Base-by-base conservation (phyloP, 2,113 vertebrate species). In the Myrmophylax atrothorax region DNA sequence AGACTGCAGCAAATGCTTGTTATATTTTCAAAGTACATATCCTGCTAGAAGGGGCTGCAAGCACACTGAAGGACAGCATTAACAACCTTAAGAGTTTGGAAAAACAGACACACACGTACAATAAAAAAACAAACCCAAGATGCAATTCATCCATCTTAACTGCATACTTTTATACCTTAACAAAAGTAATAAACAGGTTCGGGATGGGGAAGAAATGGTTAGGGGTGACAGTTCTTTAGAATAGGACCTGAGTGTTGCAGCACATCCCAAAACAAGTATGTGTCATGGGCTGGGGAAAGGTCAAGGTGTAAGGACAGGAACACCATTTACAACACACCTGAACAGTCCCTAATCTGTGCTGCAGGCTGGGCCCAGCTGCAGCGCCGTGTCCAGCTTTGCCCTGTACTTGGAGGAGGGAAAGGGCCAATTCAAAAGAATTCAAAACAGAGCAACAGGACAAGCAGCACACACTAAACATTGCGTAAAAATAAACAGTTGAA, bases 41-140 rank as follows among this genome's bases (percentile, higher is more conserved):
- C 52, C 52, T 86, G 44, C 38, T 64, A 53, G 49, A 69, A 59
- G 31, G 18, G 67, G 13, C 84, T 89, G 62, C 35, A 73, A 76
- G 52, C 33, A 47, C 24, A 7, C 47, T 49, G n/a, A 31, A 68
- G 52, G 47, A 70, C n/a, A 84, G 47, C 16, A 14, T 72, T 47
- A 76, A 62, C 24, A 67, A 12, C 52, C 24, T 58, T 31, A 67
- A 44, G 19, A 59, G 47, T 67, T 58, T 62, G 20, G 56, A 52
- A 75, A 95, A 86, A n/a, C 7, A 62, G 28, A 46, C 22, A 53
- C 6, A 55, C 13, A 49, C 1, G 37, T 10, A 58, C 10, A 28
- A 2, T 1, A n/a, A 28, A 78, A 35, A n/a, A 11, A 0, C 1
- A 25, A 49, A 25, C 35, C 14, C 4, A 52, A 84, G 18, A 58